Evolutionary conservation across 2,888 invertebrate species (phyloP).

Genomic region (Rhaphigaster nebulosa): DNA sequence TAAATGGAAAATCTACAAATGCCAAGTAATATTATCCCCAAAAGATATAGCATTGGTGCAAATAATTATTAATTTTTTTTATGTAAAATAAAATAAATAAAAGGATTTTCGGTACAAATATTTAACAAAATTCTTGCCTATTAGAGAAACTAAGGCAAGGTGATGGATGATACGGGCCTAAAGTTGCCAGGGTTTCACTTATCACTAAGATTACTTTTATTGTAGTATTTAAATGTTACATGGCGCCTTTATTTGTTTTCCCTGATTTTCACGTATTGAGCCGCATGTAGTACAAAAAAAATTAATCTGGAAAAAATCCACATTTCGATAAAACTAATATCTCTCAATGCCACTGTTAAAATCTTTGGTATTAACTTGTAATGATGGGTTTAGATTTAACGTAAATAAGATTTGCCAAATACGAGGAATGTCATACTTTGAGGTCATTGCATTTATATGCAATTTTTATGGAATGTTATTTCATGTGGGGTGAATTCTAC

Average conservation of each 20-base stretch:
- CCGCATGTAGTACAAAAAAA: neutral
- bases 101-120: no score
- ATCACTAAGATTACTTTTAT: neutral
- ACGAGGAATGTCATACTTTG: no score
- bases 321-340: neutral
- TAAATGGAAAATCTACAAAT: no score
- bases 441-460: no score
- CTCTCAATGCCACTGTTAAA: neutral
- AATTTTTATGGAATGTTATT: no score
- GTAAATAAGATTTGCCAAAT: no score
- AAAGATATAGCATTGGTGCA: no score
- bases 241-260: neutral
- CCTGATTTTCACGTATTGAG: neutral
- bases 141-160: slow-evolving; percentile 6
- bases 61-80: no score
- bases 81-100: no score
- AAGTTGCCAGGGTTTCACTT: neutral
- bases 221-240: neutral
- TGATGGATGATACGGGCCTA: neutral
- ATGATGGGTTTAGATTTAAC: neutral
- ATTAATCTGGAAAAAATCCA: neutral
- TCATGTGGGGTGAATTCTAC: no score
- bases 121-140: neutral
- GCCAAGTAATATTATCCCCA: no score
- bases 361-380: neutral